A percentile compares a stretch with the other conserved stretches of the same genome.
phyloP scores from a whole-genome alignment of 2,113 vertebrate genomes.

The Riparia riparia region DNA sequence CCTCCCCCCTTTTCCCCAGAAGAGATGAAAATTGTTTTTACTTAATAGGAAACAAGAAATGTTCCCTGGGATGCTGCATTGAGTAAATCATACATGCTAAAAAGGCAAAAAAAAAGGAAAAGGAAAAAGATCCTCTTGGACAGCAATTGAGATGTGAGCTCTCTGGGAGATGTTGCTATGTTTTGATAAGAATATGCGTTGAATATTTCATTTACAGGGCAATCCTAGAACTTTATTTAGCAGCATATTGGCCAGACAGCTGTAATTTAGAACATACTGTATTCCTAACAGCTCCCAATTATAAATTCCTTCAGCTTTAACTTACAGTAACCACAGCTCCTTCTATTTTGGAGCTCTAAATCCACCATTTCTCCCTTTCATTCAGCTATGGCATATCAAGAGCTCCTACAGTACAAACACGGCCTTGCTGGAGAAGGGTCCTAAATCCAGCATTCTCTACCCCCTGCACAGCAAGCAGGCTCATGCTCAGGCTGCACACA shows the following conservation, averaged over 20 bases:
- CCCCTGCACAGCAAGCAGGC: not conserved
- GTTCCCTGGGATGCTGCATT: not conserved
- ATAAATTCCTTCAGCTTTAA: constrained; percentile 54
- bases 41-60: not conserved
- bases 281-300: constrained; percentile 54
- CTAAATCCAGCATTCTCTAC: not conserved
- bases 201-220: constrained; percentile 41
- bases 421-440: not conserved
- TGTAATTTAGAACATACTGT: constrained; percentile 55
- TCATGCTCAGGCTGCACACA: not conserved
- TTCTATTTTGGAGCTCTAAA: constrained; percentile 22
- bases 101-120: not conserved
- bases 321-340: constrained; percentile 20
- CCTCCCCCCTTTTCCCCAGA: not conserved
- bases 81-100: not conserved
- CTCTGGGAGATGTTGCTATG: not conserved
- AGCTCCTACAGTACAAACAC: not conserved
- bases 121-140: not conserved
- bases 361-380: not conserved
- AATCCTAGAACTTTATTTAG: constrained; percentile 62
- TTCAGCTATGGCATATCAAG: not conserved
- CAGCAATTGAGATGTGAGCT: constrained; percentile 1
- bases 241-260: constrained; percentile 62
- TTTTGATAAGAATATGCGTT: not conserved
- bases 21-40: not conserved